Evolutionary conservation across 2,113 vertebrate species (phyloP).

Genomic region (Tapirus terrestris): DNA sequence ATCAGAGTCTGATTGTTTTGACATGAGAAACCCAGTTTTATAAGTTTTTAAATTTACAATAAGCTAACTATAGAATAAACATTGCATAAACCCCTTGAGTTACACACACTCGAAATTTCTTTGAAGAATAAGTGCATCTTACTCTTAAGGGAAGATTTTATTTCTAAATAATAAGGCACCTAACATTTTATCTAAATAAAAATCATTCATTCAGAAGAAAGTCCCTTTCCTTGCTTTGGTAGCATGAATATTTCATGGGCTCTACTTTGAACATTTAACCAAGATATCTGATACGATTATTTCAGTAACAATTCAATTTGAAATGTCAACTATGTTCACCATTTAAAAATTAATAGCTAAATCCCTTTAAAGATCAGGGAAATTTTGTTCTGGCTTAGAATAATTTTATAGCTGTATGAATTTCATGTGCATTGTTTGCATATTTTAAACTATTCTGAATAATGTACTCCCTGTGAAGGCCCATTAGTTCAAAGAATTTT

Average conservation of each 20-base stretch:
- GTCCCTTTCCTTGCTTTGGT: slow-evolving; percentile 48
- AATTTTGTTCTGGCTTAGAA: slow-evolving; percentile 66
- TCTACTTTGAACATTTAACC: slow-evolving; percentile 70
- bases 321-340: slow-evolving; percentile 78
- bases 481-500: slow-evolving; percentile 72
- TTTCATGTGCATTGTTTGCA: slow-evolving; percentile 65
- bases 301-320: slow-evolving; percentile 75
- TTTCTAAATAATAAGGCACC: slow-evolving; percentile 53
- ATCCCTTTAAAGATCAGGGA: slow-evolving; percentile 63
- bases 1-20: background rate
- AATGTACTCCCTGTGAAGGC: slow-evolving; percentile 38
- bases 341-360: slow-evolving; percentile 79
- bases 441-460: slow-evolving; percentile 72
- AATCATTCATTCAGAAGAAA: slow-evolving; percentile 31
- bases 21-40: background rate
- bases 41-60: background rate
- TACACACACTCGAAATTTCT: background rate
- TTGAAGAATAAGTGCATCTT: background rate
- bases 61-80: background rate
- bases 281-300: slow-evolving; percentile 71
- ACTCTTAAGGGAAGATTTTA: slow-evolving; percentile 20
- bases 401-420: slow-evolving; percentile 69
- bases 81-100: background rate
- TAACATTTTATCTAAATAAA: slow-evolving; percentile 58
- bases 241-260: slow-evolving; percentile 73